These are phyloP conservation scores for Phoxinus phoxinus DNA, from an alignment of 2,113 vertebrate species.

Conservation along the genomic window DNA sequence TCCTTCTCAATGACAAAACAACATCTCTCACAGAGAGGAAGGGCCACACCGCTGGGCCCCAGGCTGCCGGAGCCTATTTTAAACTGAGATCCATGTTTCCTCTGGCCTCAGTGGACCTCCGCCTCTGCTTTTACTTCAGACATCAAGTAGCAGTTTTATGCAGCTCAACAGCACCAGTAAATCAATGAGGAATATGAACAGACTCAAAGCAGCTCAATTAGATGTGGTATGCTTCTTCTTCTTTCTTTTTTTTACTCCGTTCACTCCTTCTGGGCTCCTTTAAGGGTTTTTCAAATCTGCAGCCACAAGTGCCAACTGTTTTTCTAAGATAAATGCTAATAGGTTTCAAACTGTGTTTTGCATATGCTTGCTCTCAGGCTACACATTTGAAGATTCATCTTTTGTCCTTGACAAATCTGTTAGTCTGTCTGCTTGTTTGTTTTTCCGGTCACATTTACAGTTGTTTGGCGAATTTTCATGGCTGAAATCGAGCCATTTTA, in stretches of 20 bases:
- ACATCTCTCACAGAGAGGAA: background rate
- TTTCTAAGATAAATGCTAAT: constrained; percentile 29
- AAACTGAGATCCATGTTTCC: constrained; percentile 41
- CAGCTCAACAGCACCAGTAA: background rate
- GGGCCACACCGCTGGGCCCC: background rate
- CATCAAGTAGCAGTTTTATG: constrained; percentile 19
- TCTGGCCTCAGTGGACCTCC: constrained; percentile 25
- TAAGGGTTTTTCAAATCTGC: background rate
- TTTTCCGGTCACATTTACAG: background rate
- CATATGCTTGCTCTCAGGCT: constrained; percentile 1
- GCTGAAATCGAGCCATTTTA: background rate
- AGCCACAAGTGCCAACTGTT: constrained; percentile 5
- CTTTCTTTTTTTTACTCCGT: background rate
- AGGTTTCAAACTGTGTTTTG: constrained; percentile 14
- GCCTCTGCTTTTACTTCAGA: constrained; percentile 37
- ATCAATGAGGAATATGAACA: constrained; percentile 14
- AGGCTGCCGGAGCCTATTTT: constrained; percentile 25
- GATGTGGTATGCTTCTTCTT: background rate
- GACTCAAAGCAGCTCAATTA: background rate
- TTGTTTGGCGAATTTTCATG: background rate
- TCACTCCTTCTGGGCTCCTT: constrained; percentile 18
- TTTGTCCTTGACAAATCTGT: background rate
- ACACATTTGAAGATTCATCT: constrained; percentile 8
- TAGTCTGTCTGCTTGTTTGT: background rate
- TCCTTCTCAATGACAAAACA: constrained; percentile 32